These are phyloP conservation scores for Xiphophorus couchianus DNA, from an alignment of 2,113 vertebrate species.

Conservation along the genomic window DNA sequence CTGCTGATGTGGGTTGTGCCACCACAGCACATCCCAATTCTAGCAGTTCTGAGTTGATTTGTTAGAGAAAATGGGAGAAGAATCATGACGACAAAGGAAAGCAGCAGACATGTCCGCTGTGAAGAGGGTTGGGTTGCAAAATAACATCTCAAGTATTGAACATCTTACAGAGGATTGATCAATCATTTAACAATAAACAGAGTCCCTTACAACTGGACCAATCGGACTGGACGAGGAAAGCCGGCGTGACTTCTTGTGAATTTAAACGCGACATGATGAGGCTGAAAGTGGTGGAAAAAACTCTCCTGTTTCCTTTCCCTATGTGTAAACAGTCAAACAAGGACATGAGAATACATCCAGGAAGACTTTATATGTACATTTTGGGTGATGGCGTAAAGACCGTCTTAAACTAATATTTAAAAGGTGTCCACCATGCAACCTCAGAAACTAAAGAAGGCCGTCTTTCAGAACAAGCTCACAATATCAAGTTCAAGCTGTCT, in stretches of 20 bases:
- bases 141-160: background rate
- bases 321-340: background rate
- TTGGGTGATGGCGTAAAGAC: conserved; percentile 14
- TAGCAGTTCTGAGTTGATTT: background rate
- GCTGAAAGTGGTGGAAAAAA: background rate
- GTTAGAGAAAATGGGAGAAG: background rate
- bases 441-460: background rate
- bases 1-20: too few species aligned
- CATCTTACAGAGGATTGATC: background rate
- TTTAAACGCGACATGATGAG: background rate
- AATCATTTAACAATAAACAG: background rate
- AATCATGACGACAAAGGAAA: background rate
- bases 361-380: conserved; percentile 4
- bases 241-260: background rate
- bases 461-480: background rate
- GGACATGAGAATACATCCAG: background rate
- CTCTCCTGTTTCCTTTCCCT: background rate
- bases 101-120: background rate
- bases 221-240: background rate
- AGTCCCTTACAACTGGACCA: background rate
- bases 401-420: background rate
- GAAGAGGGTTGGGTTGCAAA: background rate
- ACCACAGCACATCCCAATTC: too few species aligned
- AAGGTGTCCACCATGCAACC: conserved; percentile 2
- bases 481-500: background rate